Conservation (phyloP, 2,888 invertebrate species). For the Andrena marginata region DNA sequence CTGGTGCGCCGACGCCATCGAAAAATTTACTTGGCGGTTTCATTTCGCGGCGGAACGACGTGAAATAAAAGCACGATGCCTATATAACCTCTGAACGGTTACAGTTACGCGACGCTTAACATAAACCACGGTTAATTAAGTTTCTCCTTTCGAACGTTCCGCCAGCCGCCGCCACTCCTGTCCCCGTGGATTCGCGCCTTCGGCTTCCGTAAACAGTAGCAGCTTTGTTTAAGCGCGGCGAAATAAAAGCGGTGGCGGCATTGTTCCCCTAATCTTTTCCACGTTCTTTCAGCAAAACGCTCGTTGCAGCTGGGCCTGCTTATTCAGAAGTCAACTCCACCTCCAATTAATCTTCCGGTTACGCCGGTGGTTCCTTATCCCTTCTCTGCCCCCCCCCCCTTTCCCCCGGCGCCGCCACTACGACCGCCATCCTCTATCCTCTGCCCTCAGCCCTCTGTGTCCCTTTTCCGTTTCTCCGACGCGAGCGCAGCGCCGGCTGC, state of each 20-base stretch:
- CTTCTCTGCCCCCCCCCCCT: constrained; percentile 22
- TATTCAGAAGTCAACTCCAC: constrained; percentile 51
- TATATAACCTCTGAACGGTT: not conserved
- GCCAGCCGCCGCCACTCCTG: not conserved
- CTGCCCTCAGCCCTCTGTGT: not conserved
- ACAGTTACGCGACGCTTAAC: constrained; percentile 9
- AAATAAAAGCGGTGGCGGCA: constrained; percentile 25
- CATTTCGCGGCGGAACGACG: not conserved
- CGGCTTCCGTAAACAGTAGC: not conserved
- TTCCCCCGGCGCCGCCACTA: no score
- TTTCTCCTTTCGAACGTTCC: not conserved
- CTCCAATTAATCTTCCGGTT: constrained; percentile 57
- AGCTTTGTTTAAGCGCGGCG: constrained; percentile 13
- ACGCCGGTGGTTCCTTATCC: constrained; percentile 44
- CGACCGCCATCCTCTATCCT: constrained; percentile 2
- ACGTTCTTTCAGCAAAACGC: constrained; percentile 33
- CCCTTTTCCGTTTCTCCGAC: constrained; percentile 34
- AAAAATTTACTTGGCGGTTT: constrained; percentile 18
- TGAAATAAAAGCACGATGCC: constrained; percentile 6
- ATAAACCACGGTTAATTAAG: constrained; percentile 36
- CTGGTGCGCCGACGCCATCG: not conserved
- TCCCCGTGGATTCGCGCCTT: not conserved
- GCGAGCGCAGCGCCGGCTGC: constrained; percentile 28
- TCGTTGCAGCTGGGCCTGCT: constrained; percentile 44
- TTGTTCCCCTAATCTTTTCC: constrained; percentile 58